These are phyloP conservation scores for Dryadula phaetusa DNA, from an alignment of 2,888 invertebrate genomes.

Conservation along the genomic window DNA sequence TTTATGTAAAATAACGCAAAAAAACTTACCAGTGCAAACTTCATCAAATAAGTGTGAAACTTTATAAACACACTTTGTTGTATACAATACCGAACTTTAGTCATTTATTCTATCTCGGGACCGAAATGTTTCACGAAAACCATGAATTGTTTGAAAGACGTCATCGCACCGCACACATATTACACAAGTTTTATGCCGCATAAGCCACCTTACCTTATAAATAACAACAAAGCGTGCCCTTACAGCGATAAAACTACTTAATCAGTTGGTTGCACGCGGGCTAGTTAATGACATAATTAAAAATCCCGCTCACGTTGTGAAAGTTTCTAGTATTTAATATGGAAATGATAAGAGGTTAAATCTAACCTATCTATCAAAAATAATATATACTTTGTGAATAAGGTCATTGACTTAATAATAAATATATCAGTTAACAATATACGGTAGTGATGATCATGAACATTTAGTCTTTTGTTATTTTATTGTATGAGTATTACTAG, in stretches of 20 bases:
- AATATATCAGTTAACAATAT: not conserved
- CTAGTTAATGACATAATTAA: slow-evolving; percentile 77
- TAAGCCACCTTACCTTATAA: slow-evolving; percentile 59
- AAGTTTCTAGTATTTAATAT: slow-evolving; percentile 62
- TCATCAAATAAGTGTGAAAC: slow-evolving; percentile 24
- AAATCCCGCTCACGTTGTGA: slow-evolving; percentile 63
- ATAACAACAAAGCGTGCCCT: slow-evolving; percentile 68
- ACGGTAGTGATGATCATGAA: too few relatives aligned
- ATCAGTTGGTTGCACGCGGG: slow-evolving; percentile 71
- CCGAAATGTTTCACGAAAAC: slow-evolving; percentile 44
- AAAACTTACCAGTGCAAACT: not conserved
- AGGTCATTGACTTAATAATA: not conserved
- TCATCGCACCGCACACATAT: slow-evolving; percentile 47
- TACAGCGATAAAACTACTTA: slow-evolving; percentile 68
- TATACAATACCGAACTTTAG: slow-evolving; percentile 39
- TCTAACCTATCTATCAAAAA: not conserved
- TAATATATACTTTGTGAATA: not conserved
- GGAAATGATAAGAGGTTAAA: not conserved
- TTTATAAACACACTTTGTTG: slow-evolving; percentile 31
- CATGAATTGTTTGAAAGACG: slow-evolving; percentile 43
- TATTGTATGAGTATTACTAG: not conserved
- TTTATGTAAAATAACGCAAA: not conserved
- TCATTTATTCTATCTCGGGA: slow-evolving; percentile 42
- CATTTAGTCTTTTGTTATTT: too few relatives aligned
- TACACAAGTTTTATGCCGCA: slow-evolving; percentile 52